These are phyloP conservation scores for Phoebastria nigripes DNA, from an alignment of 2,797 vertebrate species.

Conservation along the genomic window DNA sequence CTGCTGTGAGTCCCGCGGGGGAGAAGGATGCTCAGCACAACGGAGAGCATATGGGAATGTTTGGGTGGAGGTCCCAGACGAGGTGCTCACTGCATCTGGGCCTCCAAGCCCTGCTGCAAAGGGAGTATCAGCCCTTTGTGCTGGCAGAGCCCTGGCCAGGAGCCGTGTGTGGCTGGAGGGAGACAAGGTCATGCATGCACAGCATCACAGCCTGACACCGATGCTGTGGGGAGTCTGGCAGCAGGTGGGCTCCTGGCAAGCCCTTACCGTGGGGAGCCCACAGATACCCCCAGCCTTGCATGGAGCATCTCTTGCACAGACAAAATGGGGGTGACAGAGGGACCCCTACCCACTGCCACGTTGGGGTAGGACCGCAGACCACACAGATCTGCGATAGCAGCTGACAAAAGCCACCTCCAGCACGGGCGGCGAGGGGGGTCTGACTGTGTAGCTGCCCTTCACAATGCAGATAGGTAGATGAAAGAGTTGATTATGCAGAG, in stretches of 20 bases:
- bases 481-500: background rate
- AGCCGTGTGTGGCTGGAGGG: background rate
- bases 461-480: background rate
- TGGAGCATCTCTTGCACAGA: background rate
- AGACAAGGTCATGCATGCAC: background rate
- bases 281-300: background rate
- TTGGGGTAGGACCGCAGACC: background rate
- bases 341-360: background rate
- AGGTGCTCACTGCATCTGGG: background rate
- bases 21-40: background rate
- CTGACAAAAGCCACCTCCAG: background rate
- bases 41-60: background rate
- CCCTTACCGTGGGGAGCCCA: background rate
- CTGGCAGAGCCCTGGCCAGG: background rate
- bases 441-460: background rate
- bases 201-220: background rate
- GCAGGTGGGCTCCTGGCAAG: background rate
- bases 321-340: background rate
- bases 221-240: background rate
- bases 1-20: accelerated
- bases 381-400: accelerated
- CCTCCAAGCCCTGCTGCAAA: background rate
- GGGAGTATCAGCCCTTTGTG: background rate
- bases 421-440: accelerated
- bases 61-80: background rate